Percentiles rank a stretch among this genome's conserved stretches.
Conservation (phyloP, 1,140 invertebrate species). For the Leptinotarsa lineolata region DNA sequence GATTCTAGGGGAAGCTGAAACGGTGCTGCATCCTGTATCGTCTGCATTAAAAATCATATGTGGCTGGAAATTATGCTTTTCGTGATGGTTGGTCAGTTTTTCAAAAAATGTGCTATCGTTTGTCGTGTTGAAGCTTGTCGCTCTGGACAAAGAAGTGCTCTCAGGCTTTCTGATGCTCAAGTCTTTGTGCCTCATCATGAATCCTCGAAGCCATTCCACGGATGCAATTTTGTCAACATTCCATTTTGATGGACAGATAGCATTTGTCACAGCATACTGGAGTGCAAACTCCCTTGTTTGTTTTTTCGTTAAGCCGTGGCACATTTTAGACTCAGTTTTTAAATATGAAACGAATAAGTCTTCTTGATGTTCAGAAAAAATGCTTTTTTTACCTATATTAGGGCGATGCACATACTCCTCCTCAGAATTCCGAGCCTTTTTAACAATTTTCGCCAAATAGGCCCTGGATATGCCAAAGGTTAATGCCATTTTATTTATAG, state of each 20-base stretch:
- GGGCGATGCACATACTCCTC: constrained; percentile 13
- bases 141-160: constrained; percentile 47
- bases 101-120: constrained; percentile 47
- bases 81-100: constrained; percentile 14
- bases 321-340: constrained; percentile 37
- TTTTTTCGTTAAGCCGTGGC: constrained; percentile 35
- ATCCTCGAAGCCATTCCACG: constrained; percentile 49
- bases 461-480: constrained; percentile 16
- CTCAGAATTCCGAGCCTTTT: background rate
- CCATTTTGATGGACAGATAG: constrained; percentile 37
- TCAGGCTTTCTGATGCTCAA: constrained; percentile 50
- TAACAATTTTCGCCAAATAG: constrained; percentile 21
- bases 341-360: constrained; percentile 31
- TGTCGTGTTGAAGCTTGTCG: constrained; percentile 50
- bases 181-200: constrained; percentile 46
- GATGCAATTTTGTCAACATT: constrained; percentile 44
- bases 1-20: too few relatives aligned
- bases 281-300: constrained; percentile 39
- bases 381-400: constrained; percentile 18
- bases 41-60: constrained; percentile 19
- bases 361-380: constrained; percentile 39
- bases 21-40: too few relatives aligned
- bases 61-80: constrained; percentile 24
- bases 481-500: constrained; percentile 10
- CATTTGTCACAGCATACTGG: constrained; percentile 37